Conservation (phyloP, 2,113 vertebrate species). For the Ascaphus truei region DNA sequence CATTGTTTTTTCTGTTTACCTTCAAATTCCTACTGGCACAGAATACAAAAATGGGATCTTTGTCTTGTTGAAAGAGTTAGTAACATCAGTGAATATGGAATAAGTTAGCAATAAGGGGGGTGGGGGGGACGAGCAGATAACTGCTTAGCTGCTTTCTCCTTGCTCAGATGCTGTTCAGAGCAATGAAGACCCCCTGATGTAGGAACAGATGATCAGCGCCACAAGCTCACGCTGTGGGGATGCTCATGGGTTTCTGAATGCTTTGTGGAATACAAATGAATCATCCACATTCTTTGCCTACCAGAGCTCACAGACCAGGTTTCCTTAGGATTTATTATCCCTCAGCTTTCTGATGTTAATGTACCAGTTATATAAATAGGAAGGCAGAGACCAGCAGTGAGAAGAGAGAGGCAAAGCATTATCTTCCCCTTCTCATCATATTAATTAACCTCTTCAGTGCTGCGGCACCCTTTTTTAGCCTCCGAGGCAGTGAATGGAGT, state of each 20-base stretch:
- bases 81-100: not conserved
- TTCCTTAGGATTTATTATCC: constrained; percentile 72
- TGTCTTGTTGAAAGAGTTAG: too few relatives aligned
- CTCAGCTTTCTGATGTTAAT: constrained; percentile 74
- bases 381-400: constrained; percentile 38
- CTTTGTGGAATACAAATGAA: constrained; percentile 86
- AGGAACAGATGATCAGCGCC: constrained; percentile 86
- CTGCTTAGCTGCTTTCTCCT: constrained; percentile 63
- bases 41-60: too few relatives aligned
- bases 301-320: constrained; percentile 57
- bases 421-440: constrained; percentile 46
- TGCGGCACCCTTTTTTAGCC: not conserved
- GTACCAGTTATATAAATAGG: constrained; percentile 61
- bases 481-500: too few relatives aligned
- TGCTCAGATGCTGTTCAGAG: constrained; percentile 58
- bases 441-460: constrained; percentile 22
- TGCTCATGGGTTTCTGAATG: constrained; percentile 62
- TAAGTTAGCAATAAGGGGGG: constrained; percentile 51
- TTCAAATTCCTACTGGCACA: too few relatives aligned
- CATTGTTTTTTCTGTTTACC: too few relatives aligned
- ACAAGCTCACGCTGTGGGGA: constrained; percentile 75
- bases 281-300: constrained; percentile 64
- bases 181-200: constrained; percentile 68
- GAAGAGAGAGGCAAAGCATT: constrained; percentile 12
- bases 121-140: constrained; percentile 57